These are phyloP conservation scores for Ctenopoma kingsleyae DNA, from an alignment of 2,797 vertebrate species.

Conservation along the genomic window DNA sequence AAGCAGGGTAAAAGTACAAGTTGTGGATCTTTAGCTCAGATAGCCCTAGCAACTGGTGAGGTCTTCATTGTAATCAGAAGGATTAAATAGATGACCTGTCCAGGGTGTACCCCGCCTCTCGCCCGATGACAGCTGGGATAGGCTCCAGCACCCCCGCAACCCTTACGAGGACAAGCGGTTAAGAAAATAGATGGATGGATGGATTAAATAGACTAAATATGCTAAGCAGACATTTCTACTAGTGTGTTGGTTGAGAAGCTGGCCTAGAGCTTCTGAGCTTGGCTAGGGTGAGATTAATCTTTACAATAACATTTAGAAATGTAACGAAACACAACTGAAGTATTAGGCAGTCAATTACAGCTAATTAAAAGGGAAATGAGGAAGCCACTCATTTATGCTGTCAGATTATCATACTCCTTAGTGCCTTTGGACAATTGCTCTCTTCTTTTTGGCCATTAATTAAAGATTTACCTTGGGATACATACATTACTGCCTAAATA, in stretches of 20 bases:
- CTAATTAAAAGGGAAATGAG: conserved; percentile 73
- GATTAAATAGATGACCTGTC: conserved; percentile 12
- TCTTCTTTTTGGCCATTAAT: conserved; percentile 74
- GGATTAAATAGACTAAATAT: conserved; percentile 5
- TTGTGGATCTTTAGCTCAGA: conserved; percentile 36
- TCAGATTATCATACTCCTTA: conserved; percentile 49
- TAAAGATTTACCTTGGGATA: conserved; percentile 84
- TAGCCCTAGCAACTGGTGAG: conserved; percentile 8
- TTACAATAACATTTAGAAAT: conserved; percentile 34
- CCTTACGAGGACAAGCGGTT: too few species aligned
- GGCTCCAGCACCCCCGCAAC: too few species aligned
- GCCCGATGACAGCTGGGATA: too few species aligned
- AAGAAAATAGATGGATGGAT: too few species aligned
- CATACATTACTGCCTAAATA: conserved; percentile 85
- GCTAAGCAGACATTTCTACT: conserved; percentile 16
- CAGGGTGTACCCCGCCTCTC: too few species aligned
- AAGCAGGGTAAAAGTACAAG: conserved; percentile 10
- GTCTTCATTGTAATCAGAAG: background rate
- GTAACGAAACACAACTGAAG: conserved; percentile 22
- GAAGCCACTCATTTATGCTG: conserved; percentile 31
- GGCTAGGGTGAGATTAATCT: conserved; percentile 18
- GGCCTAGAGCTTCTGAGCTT: background rate
- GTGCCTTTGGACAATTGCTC: conserved; percentile 47
- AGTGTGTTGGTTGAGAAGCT: background rate
- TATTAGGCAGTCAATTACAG: conserved; percentile 26